phyloP scores from a whole-genome alignment of 2,113 vertebrate genomes.

The Bettongia penicillata region DNA sequence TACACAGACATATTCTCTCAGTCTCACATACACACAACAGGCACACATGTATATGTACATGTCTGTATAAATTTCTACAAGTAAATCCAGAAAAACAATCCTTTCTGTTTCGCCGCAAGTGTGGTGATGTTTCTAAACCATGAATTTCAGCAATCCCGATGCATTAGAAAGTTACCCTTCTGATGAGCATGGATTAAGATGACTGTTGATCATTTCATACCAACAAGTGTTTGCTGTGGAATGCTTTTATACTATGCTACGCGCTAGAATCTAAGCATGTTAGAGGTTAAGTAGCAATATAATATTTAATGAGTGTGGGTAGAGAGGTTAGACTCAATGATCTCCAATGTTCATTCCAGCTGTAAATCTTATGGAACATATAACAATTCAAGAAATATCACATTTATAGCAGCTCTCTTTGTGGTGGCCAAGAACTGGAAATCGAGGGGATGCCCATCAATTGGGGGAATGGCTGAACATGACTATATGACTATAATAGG shows the following conservation, averaged over 20 bases:
- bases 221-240: background rate
- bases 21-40: background rate
- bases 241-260: background rate
- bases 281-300: background rate
- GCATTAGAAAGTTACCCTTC: background rate
- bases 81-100: background rate
- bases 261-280: background rate
- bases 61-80: background rate
- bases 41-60: background rate
- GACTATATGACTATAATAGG: no score
- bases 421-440: no score
- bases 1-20: background rate
- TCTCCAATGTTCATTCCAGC: background rate
- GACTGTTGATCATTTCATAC: background rate
- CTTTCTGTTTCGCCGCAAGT: background rate
- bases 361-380: background rate
- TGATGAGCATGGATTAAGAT: background rate
- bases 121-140: background rate
- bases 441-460: no score
- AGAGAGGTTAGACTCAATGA: background rate
- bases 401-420: no score
- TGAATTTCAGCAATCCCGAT: background rate
- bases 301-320: background rate
- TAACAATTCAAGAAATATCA: background rate
- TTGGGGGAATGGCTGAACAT: no score